Base-by-base conservation (phyloP, 2,113 vertebrate genomes). In the Ophiodon elongatus region DNA sequence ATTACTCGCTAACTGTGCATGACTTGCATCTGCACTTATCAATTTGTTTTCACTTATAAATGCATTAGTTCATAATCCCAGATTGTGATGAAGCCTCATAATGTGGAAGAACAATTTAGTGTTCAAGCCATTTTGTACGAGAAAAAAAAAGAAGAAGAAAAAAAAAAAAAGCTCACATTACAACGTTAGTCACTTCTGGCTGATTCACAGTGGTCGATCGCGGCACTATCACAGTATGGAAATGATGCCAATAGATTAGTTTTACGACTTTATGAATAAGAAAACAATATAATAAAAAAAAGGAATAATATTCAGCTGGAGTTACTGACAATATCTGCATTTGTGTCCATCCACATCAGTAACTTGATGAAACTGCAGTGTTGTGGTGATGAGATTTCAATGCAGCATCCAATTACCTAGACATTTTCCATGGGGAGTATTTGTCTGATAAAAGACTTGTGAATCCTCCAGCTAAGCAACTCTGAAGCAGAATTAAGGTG, bases 401-500 rank as follows among this genome's bases (percentile, higher is more conserved):
- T 56, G 56, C 21, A 63, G 25, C 64, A 64, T 75, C 70, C 8
- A 62, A 21, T 67, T 10, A 66, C 17, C 15, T 1, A 29, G 7
- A 23, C 2, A 54, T 47, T 56, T 37, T 47, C 64, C 15, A 3
- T 25, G 10, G 25, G 5, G n/a, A 47, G 64, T 45, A 31, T n/a
- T 6, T 10, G 11, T 29, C 21, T 39, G 33, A 50, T 52, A 25
- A 74, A 73, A 73, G 57, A 66, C 54, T n/a, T 86, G 25, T 23
- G 23, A 41, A 39, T 67, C 19, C 31, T 60, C 54, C 43, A 15
- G 59, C 45, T 63, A 27, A 35, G 25, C 52, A 2, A n/a, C 59
- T 56, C 50, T 27, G 29, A 50, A n/a, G 37, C 59, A 57, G 15
- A 23, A 76, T 45, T 47, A 76, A 64, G 57, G 54, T 85, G 50